A percentile compares a stretch with the other conserved stretches of the same genome.
Conservation (phyloP, 2,113 vertebrate genomes). For the Tinamus guttatus region DNA sequence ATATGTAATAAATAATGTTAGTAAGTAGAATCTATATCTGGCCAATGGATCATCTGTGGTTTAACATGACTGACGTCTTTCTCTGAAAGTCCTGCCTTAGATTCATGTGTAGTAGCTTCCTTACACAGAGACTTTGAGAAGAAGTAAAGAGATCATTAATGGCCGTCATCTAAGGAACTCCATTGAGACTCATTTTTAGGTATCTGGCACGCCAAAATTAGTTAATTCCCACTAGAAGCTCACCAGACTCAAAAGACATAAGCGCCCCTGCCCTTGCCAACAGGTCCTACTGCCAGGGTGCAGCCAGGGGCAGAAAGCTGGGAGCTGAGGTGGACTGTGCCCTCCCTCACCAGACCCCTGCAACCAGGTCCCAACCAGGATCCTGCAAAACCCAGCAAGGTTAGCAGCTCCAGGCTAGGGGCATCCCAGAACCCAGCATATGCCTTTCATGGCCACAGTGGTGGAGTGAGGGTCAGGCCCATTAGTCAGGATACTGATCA, state of each 20-base stretch:
- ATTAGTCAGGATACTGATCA: no score
- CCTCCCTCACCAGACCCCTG: rapidly evolving
- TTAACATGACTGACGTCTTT: background rate
- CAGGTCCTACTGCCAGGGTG: background rate
- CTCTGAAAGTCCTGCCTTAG: background rate
- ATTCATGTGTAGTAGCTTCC: rapidly evolving
- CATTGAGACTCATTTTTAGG: background rate
- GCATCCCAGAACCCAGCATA: background rate
- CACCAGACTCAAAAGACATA: background rate
- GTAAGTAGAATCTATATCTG: background rate
- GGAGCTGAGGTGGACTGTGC: rapidly evolving
- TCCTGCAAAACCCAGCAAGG: background rate
- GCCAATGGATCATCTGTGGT: background rate
- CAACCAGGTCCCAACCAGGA: no score
- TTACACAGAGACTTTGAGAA: background rate
- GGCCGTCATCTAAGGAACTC: background rate
- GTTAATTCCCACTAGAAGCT: background rate
- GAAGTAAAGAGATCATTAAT: background rate
- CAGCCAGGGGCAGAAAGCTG: rapidly evolving
- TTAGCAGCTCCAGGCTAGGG: background rate
- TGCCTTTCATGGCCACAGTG: background rate
- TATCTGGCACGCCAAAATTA: background rate
- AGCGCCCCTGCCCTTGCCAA: no score
- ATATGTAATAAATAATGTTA: background rate
- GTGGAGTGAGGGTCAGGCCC: background rate